A percentile compares a stretch with the other conserved stretches of the same genome.
These are phyloP conservation scores for Ctenopoma multispine DNA, from an alignment of 2,797 vertebrate genomes.

Conservation along the genomic window DNA sequence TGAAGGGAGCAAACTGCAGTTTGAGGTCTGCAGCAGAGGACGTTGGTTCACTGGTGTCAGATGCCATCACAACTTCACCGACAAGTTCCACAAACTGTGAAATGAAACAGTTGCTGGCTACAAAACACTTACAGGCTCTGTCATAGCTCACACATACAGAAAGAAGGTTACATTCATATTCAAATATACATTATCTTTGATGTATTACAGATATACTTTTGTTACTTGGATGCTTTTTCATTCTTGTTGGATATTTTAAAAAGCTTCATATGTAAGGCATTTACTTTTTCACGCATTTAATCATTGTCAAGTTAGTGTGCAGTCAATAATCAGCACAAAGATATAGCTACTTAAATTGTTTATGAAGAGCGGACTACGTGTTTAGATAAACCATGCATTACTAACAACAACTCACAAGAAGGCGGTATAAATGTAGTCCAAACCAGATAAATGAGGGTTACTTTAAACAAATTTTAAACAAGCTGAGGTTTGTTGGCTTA, in stretches of 20 bases:
- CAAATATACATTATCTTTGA: too few relatives aligned
- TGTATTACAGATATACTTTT: too few relatives aligned
- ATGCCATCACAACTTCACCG: slow-evolving; percentile 78
- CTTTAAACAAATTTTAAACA: slow-evolving; percentile 3
- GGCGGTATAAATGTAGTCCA: background rate
- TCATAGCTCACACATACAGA: background rate
- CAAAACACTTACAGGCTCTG: slow-evolving; percentile 8
- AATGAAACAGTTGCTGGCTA: slow-evolving; percentile 27
- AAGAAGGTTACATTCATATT: background rate
- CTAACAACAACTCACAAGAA: background rate
- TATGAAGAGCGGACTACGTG: background rate
- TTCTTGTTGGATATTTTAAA: background rate
- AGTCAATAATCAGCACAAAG: slow-evolving; percentile 1
- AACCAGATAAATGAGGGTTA: fast-evolving
- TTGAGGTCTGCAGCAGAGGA: slow-evolving; percentile 67
- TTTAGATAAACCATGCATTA: background rate
- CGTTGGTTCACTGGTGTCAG: slow-evolving; percentile 62
- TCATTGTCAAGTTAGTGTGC: background rate
- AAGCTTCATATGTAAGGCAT: background rate
- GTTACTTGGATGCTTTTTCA: background rate
- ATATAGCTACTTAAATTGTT: slow-evolving; percentile 1
- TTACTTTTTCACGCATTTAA: background rate
- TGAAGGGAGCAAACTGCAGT: slow-evolving; percentile 96
- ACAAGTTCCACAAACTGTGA: slow-evolving; percentile 48
- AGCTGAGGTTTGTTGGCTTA: slow-evolving; percentile 62